phyloP scores from a whole-genome alignment of 1,140 invertebrate species.

The Ptiloglossa arizonensis region DNA sequence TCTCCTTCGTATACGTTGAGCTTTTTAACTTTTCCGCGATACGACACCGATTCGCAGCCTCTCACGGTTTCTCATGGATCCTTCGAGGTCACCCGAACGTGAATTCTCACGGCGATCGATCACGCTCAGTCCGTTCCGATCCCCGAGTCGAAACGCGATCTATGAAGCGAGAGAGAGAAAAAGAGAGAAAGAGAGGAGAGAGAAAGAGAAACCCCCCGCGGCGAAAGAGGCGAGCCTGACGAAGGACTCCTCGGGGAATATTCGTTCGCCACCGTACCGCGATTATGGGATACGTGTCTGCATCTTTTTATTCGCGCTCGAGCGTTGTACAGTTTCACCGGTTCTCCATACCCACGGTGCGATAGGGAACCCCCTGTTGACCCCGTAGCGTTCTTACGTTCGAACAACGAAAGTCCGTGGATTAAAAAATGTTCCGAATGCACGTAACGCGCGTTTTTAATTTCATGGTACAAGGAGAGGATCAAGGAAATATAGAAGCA shows the following conservation, averaged over 20 bases:
- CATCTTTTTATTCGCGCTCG: conserved; percentile 45
- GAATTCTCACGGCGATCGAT: conserved; percentile 67
- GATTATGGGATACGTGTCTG: conserved; percentile 70
- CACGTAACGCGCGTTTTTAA: too few species aligned
- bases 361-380: too few species aligned
- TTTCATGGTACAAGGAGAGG: too few species aligned
- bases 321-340: background rate
- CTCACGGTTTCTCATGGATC: conserved; percentile 13
- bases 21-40: conserved; percentile 55
- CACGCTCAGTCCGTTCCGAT: conserved; percentile 61
- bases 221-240: conserved; percentile 74
- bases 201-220: conserved; percentile 66
- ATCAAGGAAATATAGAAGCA: too few species aligned
- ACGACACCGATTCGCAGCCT: conserved; percentile 12
- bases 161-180: conserved; percentile 73
- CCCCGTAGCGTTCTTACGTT: too few species aligned
- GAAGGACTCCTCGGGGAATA: conserved; percentile 75
- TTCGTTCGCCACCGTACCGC: conserved; percentile 73
- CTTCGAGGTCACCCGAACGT: conserved; percentile 47
- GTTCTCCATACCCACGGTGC: background rate
- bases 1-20: too few species aligned
- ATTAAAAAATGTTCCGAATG: too few species aligned
- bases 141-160: conserved; percentile 72
- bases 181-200: too few species aligned
- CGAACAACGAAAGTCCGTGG: too few species aligned